Base-by-base conservation (phyloP, 2,797 vertebrate genomes). In the Arnoldichthys spilopterus region DNA sequence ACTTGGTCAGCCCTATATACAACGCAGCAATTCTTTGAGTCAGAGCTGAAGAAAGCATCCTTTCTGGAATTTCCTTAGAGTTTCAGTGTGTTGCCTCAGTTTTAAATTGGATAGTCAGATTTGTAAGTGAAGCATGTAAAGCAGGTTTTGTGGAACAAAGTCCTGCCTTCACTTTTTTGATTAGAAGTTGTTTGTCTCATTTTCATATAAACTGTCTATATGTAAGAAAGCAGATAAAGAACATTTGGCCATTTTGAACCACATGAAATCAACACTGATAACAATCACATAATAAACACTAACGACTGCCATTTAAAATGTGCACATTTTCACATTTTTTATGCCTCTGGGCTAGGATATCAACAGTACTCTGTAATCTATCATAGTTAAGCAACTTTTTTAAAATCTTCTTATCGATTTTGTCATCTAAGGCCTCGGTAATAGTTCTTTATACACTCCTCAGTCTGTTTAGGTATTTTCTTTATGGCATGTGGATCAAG, bases 271-370 rank as follows among this genome's bases (percentile, higher is more conserved):
- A 67, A 72, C 73, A 79, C 32, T 22, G 30, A 77, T 74, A 80
- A 77, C 68, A 58, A 74, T 47, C 79, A 84, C 72, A 80, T 70
- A 85, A 79, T 56, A 79, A 75, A 81, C 76, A 84, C 71, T 72
- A 71, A 85, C 20, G 32, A 78, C 72, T 43, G 56, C 68, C 49
- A 80, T 73, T 51, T 64, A 54, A 51, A 53, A 22, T 82, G 47
- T 79, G 37, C 63, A 90, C 86, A 54, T 58, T 13, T 86, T 85
- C 71, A 86, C 80, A 82, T 77, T 37, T 90, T 90, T 89, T 89
- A 89, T 90, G 88, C 82, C 80, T 88, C 82, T 88, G 87, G 89
- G 88, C 90, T 85, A 76, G 61, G 61, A 78, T 72, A 26, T 82
- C 68, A 79, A 78, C 30, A 80, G 71, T 78, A 82, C 63, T 85